Percentiles rank a stretch among this genome's conserved stretches.
Conservation (phyloP, 30 jellyfish, hydroid and myxozoan genomes). For the Turritopsis rubra region DNA sequence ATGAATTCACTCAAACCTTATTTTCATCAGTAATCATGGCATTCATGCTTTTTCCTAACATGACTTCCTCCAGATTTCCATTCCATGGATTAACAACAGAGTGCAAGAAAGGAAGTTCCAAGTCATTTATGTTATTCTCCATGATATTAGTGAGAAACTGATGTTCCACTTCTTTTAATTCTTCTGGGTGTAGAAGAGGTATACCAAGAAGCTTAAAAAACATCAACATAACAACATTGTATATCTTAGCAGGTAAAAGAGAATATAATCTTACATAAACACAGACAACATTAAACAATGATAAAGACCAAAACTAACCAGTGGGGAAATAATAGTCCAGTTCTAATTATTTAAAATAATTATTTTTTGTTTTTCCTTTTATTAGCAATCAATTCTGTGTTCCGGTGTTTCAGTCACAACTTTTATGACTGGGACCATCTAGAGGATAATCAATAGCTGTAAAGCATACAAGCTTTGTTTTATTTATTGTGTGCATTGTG, state of each 20-base stretch:
- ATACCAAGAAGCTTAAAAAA: conserved; percentile 45
- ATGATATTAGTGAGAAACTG: conserved; percentile 33
- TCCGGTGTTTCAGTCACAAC: too few species aligned
- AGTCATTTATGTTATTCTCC: conserved; percentile 44
- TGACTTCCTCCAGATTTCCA: conserved; percentile 47
- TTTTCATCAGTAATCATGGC: conserved; percentile 54
- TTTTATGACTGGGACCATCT: too few species aligned
- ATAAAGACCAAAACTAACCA: too few species aligned
- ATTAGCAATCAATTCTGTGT: too few species aligned
- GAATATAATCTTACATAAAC: too few species aligned
- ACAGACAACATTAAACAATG: too few species aligned
- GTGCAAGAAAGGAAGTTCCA: conserved; percentile 44
- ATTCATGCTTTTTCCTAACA: conserved; percentile 6
- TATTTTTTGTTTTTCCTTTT: too few species aligned
- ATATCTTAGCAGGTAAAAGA: neutral
- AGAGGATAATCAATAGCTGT: too few species aligned
- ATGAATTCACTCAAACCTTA: conserved; percentile 38
- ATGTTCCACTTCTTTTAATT: conserved; percentile 45
- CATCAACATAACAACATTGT: neutral
- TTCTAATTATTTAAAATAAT: too few species aligned
- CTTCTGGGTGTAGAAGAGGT: conserved; percentile 44
- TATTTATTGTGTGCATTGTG: too few species aligned
- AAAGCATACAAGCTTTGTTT: too few species aligned
- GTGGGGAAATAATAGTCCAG: too few species aligned
- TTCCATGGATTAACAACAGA: conserved; percentile 50